Evolutionary conservation across 2,888 invertebrate species (phyloP), one percentile per base, ranked within the genome.

Genomic region (Cheilosia pagana): DNA sequence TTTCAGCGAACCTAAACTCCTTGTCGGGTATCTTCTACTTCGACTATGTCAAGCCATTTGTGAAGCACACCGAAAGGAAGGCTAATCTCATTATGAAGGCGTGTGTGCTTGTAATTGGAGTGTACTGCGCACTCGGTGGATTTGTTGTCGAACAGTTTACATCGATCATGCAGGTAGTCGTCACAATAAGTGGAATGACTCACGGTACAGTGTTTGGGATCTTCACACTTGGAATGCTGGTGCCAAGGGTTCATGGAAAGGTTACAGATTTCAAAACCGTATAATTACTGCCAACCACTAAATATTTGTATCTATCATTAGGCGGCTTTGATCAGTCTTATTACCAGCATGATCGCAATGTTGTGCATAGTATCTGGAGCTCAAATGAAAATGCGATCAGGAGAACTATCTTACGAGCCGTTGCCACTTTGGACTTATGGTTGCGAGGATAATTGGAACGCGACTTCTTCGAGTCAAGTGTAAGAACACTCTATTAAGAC

Each of bases 161-260:
- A 35, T 91, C 92, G 14, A 90, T 93, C 23, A 82, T 93, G n/a
- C 92, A 93, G 90, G 88, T 91, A 19, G 87, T 90, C 1, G 77
- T 90, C 14, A 91, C 90, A n/a, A 88, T 91, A 14, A 88, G 90
- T 74, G 92, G 92, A 6, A 89, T 92, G 23, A 88, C 91, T 3
- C 90, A 94, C 1, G 94, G 94, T 6, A 94, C 94, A 8, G 93
- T 94, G 1, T 93, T 94, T 81, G 95, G 94, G 2, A 92, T 94
- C 6, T 95, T 95, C 88, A 92, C 94, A 14, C 89, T 95, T 12
- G 95, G 95, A 21, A 93, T 95, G 92, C 90, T 95, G 81, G 91
- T 94, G 60, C 95, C 95, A 0, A 94, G 93, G 92, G 91, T 93
- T 0, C 94, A 93, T 88, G 91, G 71, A 23, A 76, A 86, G 67